Conservation (phyloP, 2,113 vertebrate genomes). For the Agapornis roseicollis region DNA sequence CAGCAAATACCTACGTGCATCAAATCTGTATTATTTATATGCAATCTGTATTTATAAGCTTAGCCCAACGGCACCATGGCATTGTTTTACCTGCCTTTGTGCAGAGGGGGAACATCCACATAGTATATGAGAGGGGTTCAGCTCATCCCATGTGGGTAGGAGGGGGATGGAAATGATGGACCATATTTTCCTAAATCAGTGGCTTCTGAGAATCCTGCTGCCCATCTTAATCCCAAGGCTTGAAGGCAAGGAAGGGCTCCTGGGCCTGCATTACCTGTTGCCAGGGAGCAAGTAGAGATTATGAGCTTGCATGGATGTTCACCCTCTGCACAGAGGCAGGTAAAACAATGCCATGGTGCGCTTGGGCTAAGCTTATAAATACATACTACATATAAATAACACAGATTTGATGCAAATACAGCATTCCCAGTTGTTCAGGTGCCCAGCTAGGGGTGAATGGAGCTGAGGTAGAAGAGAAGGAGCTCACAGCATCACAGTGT, state of each 20-base stretch:
- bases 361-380: neutral
- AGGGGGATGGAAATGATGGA: neutral
- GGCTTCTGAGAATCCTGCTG: neutral
- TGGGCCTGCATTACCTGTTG: neutral
- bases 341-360: neutral
- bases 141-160: rapidly evolving
- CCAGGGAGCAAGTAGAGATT: neutral
- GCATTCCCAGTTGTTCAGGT: neutral
- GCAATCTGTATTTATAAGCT: neutral
- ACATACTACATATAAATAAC: neutral
- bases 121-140: neutral
- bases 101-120: neutral
- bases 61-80: neutral
- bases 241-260: neutral
- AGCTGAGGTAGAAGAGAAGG: neutral
- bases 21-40: neutral
- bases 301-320: neutral
- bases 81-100: neutral
- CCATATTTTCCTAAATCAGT: neutral
- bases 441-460: neutral
- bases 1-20: neutral
- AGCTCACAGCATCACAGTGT: neutral
- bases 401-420: neutral
- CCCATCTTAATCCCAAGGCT: neutral
- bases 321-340: no score